These are phyloP conservation scores for Gymnarchus niloticus DNA, from an alignment of 2,113 vertebrate genomes.

Conservation along the genomic window DNA sequence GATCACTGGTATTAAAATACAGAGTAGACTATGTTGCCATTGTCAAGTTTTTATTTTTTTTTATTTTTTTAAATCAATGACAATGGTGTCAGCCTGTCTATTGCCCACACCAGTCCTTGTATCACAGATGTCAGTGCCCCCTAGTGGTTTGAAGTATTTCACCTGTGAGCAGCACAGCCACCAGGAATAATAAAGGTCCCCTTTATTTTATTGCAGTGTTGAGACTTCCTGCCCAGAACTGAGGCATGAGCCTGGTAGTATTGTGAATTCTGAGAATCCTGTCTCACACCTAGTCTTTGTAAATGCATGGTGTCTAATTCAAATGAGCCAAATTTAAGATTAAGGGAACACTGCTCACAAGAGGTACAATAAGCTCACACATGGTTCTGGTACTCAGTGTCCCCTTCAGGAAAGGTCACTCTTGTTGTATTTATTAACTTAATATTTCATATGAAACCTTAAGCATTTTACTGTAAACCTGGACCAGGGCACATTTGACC, in stretches of 20 bases:
- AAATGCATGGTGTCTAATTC: not conserved
- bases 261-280: not conserved
- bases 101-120: not conserved
- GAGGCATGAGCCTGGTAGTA: not conserved
- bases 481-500: not conserved
- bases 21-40: not conserved
- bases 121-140: not conserved
- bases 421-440: not conserved
- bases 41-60: not conserved
- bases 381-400: not conserved
- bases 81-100: not conserved
- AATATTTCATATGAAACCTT: not conserved
- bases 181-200: not conserved
- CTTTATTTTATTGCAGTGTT: not conserved
- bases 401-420: slow-evolving; percentile 1
- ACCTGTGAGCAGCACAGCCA: not conserved
- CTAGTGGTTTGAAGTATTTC: not conserved
- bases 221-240: not conserved
- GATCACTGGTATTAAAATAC: slow-evolving; percentile 7
- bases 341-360: not conserved
- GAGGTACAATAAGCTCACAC: slow-evolving; percentile 3
- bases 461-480: not conserved
- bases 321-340: not conserved
- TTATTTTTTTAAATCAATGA: not conserved
- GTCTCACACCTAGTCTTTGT: not conserved